Percentiles rank a stretch among this genome's conserved stretches.
phyloP scores from a whole-genome alignment of 2,888 invertebrate genomes.

The Spodoptera littoralis region DNA sequence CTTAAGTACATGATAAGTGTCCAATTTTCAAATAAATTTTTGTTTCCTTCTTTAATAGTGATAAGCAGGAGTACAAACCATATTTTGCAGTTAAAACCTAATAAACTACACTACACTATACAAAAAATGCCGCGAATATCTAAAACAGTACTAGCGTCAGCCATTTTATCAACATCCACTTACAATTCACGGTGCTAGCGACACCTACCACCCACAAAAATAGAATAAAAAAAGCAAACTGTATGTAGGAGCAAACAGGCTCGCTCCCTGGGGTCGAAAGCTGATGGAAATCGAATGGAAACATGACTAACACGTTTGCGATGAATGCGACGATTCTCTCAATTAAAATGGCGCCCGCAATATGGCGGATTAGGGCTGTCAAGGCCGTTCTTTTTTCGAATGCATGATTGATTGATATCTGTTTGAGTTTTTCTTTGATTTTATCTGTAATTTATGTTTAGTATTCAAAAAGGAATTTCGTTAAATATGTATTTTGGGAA shows the following conservation, averaged over 20 bases:
- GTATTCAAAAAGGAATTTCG: too few species aligned
- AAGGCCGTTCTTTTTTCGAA: not conserved
- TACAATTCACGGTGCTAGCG: slow-evolving; percentile 12
- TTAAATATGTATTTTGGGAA: too few species aligned
- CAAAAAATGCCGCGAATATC: not conserved
- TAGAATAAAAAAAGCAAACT: slow-evolving; percentile 34
- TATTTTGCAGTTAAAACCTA: not conserved
- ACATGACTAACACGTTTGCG: slow-evolving; percentile 61
- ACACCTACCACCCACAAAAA: slow-evolving; percentile 28
- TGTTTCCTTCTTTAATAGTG: too few species aligned
- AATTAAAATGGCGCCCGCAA: slow-evolving; percentile 61
- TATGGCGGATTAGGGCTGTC: slow-evolving; percentile 49
- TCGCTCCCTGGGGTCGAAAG: slow-evolving; percentile 48
- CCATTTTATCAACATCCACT: slow-evolving; percentile 23
- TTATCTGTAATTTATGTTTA: too few species aligned
- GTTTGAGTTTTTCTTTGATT: too few species aligned
- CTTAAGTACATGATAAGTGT: too few species aligned
- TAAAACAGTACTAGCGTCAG: not conserved
- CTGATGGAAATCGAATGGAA: slow-evolving; percentile 62
- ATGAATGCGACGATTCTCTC: slow-evolving; percentile 62
- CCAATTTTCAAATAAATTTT: too few species aligned
- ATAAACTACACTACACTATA: not conserved
- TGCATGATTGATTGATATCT: not conserved
- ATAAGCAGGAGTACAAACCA: too few species aligned
- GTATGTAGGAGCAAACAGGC: slow-evolving; percentile 32